phyloP scores from a whole-genome alignment of 2,888 invertebrate species.

The Pollenia angustigena region DNA sequence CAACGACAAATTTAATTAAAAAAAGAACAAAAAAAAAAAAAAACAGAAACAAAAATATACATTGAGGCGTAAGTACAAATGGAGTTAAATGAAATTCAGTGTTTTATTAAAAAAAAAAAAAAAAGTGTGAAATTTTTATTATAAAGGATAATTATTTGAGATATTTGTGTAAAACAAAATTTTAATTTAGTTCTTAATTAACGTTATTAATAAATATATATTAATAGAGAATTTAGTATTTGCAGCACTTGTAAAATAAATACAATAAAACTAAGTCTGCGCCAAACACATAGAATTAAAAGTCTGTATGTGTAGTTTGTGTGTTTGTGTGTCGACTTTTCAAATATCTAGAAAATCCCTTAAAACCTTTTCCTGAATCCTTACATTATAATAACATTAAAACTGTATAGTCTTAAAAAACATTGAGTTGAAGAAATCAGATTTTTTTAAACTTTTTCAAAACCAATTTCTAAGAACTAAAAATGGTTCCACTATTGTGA shows the following conservation, averaged over 20 bases:
- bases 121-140: slow-evolving; percentile 65
- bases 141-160: slow-evolving; percentile 48
- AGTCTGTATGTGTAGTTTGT: slow-evolving; percentile 42
- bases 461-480: too few species aligned
- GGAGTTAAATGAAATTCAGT: slow-evolving; percentile 80
- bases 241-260: slow-evolving; percentile 57
- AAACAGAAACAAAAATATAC: slow-evolving; percentile 59
- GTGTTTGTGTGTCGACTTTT: slow-evolving; percentile 18
- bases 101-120: slow-evolving; percentile 28
- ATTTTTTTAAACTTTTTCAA: too few species aligned
- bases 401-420: too few species aligned
- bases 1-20: slow-evolving; percentile 21
- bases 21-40: slow-evolving; percentile 43
- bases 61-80: slow-evolving; percentile 84
- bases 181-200: slow-evolving; percentile 50
- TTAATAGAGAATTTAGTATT: slow-evolving; percentile 55
- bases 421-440: too few species aligned
- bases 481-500: too few species aligned
- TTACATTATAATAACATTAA: too few species aligned
- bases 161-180: slow-evolving; percentile 18
- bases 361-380: not conserved
- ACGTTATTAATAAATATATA: not conserved
- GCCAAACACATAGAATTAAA: slow-evolving; percentile 27
- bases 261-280: slow-evolving; percentile 24
- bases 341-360: not conserved